Conservation (phyloP, 2,797 vertebrate species). For the Pseudochromis fuscus region DNA sequence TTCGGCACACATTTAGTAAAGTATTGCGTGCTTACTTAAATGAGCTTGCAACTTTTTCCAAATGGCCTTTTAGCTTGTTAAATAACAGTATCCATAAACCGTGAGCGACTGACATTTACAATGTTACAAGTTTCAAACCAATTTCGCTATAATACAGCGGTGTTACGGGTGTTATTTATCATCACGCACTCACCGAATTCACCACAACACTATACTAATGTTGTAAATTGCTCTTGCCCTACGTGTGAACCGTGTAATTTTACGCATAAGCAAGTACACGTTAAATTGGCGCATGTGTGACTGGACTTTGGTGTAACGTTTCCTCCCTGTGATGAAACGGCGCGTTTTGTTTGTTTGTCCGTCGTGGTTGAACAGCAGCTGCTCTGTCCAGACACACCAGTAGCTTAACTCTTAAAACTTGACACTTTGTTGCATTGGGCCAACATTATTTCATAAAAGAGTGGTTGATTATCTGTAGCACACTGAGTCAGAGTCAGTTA, state of each 20-base stretch:
- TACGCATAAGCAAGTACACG: rapidly evolving
- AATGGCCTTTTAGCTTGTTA: background rate
- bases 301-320: conserved; percentile 17
- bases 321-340: background rate
- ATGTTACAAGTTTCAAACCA: background rate
- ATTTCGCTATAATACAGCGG: background rate
- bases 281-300: background rate
- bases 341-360: background rate
- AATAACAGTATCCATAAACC: background rate
- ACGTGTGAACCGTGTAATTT: too few relatives aligned
- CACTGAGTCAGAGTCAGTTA: background rate
- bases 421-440: background rate
- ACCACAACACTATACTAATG: rapidly evolving
- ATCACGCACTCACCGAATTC: background rate
- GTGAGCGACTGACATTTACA: background rate
- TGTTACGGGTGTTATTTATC: rapidly evolving
- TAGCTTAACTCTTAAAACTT: background rate
- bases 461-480: too few relatives aligned
- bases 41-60: conserved; percentile 41
- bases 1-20: background rate
- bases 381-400: background rate
- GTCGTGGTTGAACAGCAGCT: background rate
- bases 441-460: background rate
- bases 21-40: background rate
- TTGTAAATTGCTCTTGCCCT: rapidly evolving